A percentile compares a stretch with the other conserved stretches of the same genome.
These are phyloP conservation scores for Aramus guarauna DNA, from an alignment of 2,113 vertebrate species.

Conservation along the genomic window DNA sequence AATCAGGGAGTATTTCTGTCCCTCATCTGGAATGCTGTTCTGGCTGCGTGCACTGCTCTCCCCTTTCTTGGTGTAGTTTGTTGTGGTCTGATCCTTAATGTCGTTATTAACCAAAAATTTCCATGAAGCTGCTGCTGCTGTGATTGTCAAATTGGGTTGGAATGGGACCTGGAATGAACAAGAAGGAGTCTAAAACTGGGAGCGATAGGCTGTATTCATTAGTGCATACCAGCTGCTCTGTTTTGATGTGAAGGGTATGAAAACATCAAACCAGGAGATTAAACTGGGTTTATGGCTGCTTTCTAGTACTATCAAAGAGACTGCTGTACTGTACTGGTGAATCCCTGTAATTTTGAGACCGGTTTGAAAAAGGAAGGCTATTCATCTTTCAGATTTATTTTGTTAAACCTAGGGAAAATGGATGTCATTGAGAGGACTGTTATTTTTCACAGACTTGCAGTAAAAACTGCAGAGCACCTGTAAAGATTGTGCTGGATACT, in stretches of 20 bases:
- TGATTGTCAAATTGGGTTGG: neutral
- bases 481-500: neutral
- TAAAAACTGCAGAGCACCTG: neutral
- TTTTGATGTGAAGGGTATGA: neutral
- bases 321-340: neutral
- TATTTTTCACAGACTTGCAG: neutral
- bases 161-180: neutral
- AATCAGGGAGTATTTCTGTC: neutral
- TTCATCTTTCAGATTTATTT: neutral
- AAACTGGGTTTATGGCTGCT: neutral
- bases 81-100: neutral
- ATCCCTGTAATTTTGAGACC: neutral
- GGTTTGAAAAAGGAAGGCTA: neutral
- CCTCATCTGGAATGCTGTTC: neutral
- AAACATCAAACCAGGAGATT: neutral
- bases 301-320: neutral
- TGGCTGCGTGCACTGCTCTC: neutral
- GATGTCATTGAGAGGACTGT: neutral
- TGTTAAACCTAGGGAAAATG: neutral
- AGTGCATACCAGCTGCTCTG: neutral
- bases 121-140: neutral
- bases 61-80: neutral
- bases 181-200: neutral
- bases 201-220: neutral
- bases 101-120: neutral